Conservation (phyloP, 2,797 vertebrate species). For the Pyrocephalus nanus region DNA sequence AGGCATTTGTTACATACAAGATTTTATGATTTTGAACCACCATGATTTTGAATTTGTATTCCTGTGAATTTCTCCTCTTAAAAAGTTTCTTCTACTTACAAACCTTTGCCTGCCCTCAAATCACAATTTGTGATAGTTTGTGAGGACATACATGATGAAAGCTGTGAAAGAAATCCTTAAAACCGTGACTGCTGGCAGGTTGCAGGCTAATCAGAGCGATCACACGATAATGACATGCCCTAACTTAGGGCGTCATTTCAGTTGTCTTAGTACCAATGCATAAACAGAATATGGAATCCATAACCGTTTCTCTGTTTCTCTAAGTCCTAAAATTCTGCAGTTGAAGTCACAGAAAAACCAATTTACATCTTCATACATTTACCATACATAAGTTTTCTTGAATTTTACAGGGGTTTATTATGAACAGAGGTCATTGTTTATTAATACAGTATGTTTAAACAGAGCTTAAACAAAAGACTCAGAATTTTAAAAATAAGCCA, state of each 20-base stretch:
- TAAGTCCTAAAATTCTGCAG: not conserved
- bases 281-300: not conserved
- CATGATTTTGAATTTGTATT: not conserved
- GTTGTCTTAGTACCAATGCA: not conserved
- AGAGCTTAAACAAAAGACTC: not conserved
- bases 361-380: not conserved
- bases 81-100: not conserved
- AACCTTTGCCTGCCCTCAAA: not conserved
- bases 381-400: not conserved
- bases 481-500: not conserved
- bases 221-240: rapidly evolving
- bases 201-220: not conserved
- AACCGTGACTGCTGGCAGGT: not conserved
- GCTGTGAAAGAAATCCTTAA: not conserved
- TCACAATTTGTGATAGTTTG: not conserved
- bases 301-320: not conserved
- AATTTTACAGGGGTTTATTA: not conserved
- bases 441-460: not conserved
- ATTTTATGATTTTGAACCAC: not conserved
- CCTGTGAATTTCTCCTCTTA: not conserved
- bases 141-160: not conserved
- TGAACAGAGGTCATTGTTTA: not conserved
- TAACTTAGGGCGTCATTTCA: not conserved
- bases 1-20: not conserved
- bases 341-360: not conserved